A percentile compares a stretch with the other conserved stretches of the same genome.
These are phyloP conservation scores for Leucoraja ocellata DNA, from an alignment of 2,797 vertebrate genomes.

Conservation along the genomic window DNA sequence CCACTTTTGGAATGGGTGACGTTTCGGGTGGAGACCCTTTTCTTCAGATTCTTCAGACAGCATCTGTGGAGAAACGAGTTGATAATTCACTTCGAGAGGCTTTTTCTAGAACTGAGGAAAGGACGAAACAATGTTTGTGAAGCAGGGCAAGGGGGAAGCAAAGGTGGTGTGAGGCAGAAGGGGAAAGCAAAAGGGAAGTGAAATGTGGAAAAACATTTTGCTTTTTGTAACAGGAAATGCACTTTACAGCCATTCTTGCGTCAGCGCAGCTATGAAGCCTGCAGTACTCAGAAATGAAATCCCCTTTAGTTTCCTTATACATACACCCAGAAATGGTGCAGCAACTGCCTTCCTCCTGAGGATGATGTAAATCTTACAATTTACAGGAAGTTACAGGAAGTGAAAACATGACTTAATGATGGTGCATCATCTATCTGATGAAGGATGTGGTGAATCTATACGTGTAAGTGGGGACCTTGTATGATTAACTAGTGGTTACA, in stretches of 20 bases:
- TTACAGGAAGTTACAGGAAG: background rate
- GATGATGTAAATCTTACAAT: background rate
- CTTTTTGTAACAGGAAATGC: background rate
- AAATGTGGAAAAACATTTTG: too few species aligned
- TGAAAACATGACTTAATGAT: conserved; percentile 13
- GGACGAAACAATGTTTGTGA: too few species aligned
- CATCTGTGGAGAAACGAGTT: too few species aligned
- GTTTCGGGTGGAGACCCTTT: too few species aligned
- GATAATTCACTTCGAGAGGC: too few species aligned
- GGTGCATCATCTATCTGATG: background rate
- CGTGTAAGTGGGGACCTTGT: background rate
- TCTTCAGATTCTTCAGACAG: too few species aligned
- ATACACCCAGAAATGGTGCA: background rate
- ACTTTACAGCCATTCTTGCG: background rate
- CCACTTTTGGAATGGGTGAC: too few species aligned
- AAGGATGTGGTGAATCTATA: conserved; percentile 24
- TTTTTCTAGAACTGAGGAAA: too few species aligned
- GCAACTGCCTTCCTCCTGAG: background rate
- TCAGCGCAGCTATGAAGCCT: background rate
- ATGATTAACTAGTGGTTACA: background rate
- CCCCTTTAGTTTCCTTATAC: background rate
- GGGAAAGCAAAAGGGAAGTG: too few species aligned
- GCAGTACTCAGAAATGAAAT: background rate
- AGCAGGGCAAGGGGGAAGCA: too few species aligned
- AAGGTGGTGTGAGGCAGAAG: too few species aligned